Evolutionary conservation across 2,797 vertebrate species (phyloP), one percentile per base, ranked within the genome.

Genomic region (Scolopax rusticola): DNA sequence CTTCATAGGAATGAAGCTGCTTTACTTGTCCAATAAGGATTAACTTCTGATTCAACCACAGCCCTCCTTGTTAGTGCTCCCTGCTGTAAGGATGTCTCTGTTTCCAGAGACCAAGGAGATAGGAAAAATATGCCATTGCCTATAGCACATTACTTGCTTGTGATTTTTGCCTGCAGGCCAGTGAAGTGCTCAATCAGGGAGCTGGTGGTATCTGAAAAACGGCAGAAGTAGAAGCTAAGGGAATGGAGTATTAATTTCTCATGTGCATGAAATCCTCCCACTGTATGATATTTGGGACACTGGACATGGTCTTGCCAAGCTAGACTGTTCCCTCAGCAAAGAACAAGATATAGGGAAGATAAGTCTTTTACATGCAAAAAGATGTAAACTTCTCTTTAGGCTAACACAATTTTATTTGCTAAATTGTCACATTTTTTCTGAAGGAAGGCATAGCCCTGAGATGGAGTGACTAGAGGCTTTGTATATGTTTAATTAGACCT

Each of bases 401-500:
- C 57, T 78, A 89, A 65, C 15, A 20, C 8, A 33, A 18, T 65
- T 82, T 53, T 69, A 78, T 92, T 86, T 96, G 54, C 23, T 91
- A 86, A 96, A 81, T 75, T 84, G 15, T 90, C 93, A 76, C 0
- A 0, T 91, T 92, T 84, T 83, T 28, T 80, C 69, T 95, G 61
- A 86, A 84, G 59, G 74, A 86, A 94, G 79, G 59, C 54, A 57
- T 47, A 51, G 38, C 61, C 65, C 53, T 84, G 79, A 93, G 69
- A 91, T 17, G 30, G 65, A 93, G 50, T 43, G 45, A 78, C 83
- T 86, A 54, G 73, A 81, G 61, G 65, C 8, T 90, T 78, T 57
- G 38, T 50, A 57, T 54, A 64, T 24, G 27, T 88, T 96, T 95
- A 90, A 95, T 97, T 93, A 94, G 33, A 27, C 33, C 83, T 94